Evolutionary conservation across 2,113 vertebrate genomes (phyloP).

Genomic region (Acinonyx jubatus): DNA sequence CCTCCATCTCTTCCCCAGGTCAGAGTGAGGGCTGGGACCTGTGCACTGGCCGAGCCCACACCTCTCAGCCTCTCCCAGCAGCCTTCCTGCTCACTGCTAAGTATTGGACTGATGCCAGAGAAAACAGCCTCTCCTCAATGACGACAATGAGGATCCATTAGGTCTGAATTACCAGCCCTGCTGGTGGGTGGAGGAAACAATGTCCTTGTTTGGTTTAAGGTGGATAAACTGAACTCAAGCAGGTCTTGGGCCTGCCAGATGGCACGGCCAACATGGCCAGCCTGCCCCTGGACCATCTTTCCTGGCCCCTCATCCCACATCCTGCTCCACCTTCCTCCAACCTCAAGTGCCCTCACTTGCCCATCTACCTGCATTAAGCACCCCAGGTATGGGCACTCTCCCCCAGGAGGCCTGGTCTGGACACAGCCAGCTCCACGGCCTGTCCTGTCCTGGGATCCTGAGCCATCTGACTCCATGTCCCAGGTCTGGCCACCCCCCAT

Average conservation of each 20-base stretch:
- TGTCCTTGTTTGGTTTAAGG: constrained; percentile 24
- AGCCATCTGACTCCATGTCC: background rate
- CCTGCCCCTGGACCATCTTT: background rate
- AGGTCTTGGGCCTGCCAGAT: constrained; percentile 53
- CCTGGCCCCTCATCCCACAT: background rate
- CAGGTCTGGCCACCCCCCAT: background rate
- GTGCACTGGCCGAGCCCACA: background rate
- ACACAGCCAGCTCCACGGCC: background rate
- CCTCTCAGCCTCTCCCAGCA: background rate
- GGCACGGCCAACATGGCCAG: background rate
- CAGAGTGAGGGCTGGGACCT: background rate
- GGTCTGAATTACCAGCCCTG: constrained; percentile 26
- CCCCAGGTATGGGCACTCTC: background rate
- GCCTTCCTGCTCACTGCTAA: background rate
- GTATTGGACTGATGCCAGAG: background rate
- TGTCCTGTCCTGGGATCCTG: background rate
- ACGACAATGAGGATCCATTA: background rate
- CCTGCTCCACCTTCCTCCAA: constrained; percentile 58
- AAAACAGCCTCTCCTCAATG: background rate
- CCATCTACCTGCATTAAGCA: background rate
- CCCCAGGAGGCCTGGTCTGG: background rate
- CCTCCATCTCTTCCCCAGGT: background rate
- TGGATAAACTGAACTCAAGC: background rate
- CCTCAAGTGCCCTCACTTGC: background rate
- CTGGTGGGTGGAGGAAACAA: background rate